These are phyloP conservation scores for Lypha dubia DNA, from an alignment of 2,888 invertebrate genomes.

Conservation along the genomic window DNA sequence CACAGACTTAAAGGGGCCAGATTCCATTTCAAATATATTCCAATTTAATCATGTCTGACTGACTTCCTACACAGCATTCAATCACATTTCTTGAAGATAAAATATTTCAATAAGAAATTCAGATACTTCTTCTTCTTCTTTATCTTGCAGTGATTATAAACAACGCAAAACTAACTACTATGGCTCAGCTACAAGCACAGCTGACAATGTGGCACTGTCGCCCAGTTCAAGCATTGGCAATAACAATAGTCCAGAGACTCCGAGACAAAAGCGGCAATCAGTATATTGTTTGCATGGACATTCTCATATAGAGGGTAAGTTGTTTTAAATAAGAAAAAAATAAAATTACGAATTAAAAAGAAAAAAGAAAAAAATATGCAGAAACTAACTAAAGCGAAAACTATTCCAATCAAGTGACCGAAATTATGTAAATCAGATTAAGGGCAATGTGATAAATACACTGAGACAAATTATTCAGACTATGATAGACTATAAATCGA, in stretches of 20 bases:
- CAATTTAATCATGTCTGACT: background rate
- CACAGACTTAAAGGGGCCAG: background rate
- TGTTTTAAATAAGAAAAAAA: slow-evolving; percentile 31
- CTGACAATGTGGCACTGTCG: slow-evolving; percentile 26
- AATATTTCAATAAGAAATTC: background rate
- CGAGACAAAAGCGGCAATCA: slow-evolving; percentile 60
- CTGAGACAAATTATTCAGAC: slow-evolving; percentile 19
- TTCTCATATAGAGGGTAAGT: slow-evolving; percentile 77
- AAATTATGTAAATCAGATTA: slow-evolving; percentile 64
- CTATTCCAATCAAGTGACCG: slow-evolving; percentile 62
- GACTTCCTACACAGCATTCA: slow-evolving; percentile 15
- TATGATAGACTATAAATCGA: no score
- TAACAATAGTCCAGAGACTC: slow-evolving; percentile 65
- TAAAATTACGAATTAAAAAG: slow-evolving; percentile 1
- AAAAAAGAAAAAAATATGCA: background rate
- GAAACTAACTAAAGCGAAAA: slow-evolving; percentile 33
- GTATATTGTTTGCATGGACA: slow-evolving; percentile 79
- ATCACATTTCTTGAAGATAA: background rate
- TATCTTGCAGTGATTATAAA: slow-evolving; percentile 72
- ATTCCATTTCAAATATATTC: background rate
- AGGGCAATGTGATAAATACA: slow-evolving; percentile 34
- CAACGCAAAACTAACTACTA: slow-evolving; percentile 73
- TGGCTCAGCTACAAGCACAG: slow-evolving; percentile 72
- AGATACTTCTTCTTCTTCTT: background rate
- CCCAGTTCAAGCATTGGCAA: slow-evolving; percentile 60